Evolutionary conservation across 2,888 invertebrate genomes (phyloP).

Genomic region (Oeneis ivallda): DNA sequence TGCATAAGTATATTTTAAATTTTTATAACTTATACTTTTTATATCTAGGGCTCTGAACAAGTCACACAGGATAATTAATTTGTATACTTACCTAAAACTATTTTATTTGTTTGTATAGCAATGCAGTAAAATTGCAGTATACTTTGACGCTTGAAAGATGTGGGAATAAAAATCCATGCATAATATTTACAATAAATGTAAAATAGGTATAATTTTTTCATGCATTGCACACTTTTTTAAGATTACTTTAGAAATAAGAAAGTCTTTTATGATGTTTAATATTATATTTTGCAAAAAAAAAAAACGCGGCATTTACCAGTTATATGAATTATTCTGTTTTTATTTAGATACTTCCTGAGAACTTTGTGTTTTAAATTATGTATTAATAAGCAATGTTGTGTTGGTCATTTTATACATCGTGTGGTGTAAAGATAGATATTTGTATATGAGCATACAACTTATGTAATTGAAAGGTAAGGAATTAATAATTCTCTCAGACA

Average conservation of each 20-base stretch:
- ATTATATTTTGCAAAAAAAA: conserved; percentile 5
- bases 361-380: background rate
- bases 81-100: no score
- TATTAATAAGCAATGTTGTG: background rate
- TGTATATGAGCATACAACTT: conserved; percentile 18
- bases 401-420: background rate
- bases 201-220: no score
- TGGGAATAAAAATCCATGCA: no score
- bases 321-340: background rate
- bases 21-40: no score
- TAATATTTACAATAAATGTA: no score
- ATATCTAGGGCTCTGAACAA: no score
- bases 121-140: no score
- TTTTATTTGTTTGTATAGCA: no score
- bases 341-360: background rate
- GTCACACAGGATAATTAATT: no score
- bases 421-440: background rate
- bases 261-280: background rate
- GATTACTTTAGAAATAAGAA: background rate
- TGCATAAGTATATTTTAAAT: no score
- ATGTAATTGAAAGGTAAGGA: background rate
- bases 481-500: no score
- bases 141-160: no score
- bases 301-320: conserved; percentile 5
- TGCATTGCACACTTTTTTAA: background rate